phyloP scores from a whole-genome alignment of 1,140 invertebrate species.

The Prorops nasuta region DNA sequence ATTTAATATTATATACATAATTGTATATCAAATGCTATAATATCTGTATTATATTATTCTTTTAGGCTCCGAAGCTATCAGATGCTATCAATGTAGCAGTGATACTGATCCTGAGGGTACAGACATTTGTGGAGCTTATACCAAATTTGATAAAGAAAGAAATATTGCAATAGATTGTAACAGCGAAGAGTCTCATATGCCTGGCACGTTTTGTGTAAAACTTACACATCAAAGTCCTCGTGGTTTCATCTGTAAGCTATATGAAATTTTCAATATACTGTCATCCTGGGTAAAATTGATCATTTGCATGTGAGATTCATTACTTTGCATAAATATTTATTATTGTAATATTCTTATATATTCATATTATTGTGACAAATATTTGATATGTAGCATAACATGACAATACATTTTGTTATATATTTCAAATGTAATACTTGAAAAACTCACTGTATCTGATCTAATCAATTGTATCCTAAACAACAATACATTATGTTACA shows the following conservation, averaged over 20 bases:
- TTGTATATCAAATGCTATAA: background rate
- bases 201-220: conserved; percentile 93
- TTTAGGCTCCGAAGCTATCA: conserved; percentile 64
- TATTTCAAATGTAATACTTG: background rate
- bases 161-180: conserved; percentile 87
- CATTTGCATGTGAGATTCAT: background rate
- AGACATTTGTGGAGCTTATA: conserved; percentile 86
- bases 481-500: too few relatives aligned
- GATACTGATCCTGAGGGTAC: conserved; percentile 69
- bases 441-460: too few relatives aligned
- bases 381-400: too few relatives aligned
- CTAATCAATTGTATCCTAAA: too few relatives aligned
- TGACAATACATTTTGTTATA: too few relatives aligned
- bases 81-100: conserved; percentile 87
- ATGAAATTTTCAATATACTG: background rate
- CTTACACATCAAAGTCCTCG: conserved; percentile 82
- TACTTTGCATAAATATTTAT: background rate
- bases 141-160: conserved; percentile 73
- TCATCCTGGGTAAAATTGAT: background rate
- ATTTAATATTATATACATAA: background rate
- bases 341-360: too few relatives aligned
- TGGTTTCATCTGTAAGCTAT: conserved; percentile 90
- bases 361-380: too few relatives aligned
- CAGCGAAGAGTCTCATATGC: conserved; percentile 83
- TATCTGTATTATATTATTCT: conserved; percentile 11